Evolutionary conservation across 2,113 vertebrate genomes (phyloP), one percentile per base, ranked within the genome.

Genomic region (Enhydra lutris): DNA sequence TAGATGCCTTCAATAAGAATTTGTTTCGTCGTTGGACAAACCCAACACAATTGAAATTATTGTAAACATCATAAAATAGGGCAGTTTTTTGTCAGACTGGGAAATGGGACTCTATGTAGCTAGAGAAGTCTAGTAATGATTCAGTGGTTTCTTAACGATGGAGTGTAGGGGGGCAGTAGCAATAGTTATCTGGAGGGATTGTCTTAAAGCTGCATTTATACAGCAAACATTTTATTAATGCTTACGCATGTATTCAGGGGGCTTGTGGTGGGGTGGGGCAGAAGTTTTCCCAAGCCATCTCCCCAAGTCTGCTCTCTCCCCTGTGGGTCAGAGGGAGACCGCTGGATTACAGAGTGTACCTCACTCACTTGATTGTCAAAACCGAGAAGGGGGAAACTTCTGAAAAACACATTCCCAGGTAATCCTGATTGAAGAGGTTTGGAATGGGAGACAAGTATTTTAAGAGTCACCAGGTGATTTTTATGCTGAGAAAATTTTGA

Each of bases 161-260:
- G 14, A 34, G 9, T 15, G 8, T 6, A 39, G 71, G 36, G 3
- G 20, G 0, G 0, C 31, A 2, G 21, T 6, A 29, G 59, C 15
- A 9, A n/a, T 1, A 12, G 31, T 59, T 0, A 31, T 50, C 39
- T 50, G 34, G 36, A 11, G 21, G 10, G 31, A 14, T 52, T 24
- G 4, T 81, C 82, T 74, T 36, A 36, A 57, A 87, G 42, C 59
- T 76, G 9, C 26, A 0, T 6, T 34, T 42, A 2, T 13, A 39
- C 3, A 42, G 47, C 45, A 79, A 7, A 79, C 6, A 6, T 17
- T 39, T 3, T 13, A n/a, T 67, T 65, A 34, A 24, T 57, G 4
- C 21, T 76, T 39, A 24, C 57, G 47, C 20, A 17, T 14, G 11
- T 42, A 1, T n/a, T 73, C 0, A 0, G 34, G 17, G 7, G 14